Percentiles rank a stretch among this genome's conserved stretches.
phyloP scores from a whole-genome alignment of 2,797 vertebrate species.

The Potorous gilbertii region DNA sequence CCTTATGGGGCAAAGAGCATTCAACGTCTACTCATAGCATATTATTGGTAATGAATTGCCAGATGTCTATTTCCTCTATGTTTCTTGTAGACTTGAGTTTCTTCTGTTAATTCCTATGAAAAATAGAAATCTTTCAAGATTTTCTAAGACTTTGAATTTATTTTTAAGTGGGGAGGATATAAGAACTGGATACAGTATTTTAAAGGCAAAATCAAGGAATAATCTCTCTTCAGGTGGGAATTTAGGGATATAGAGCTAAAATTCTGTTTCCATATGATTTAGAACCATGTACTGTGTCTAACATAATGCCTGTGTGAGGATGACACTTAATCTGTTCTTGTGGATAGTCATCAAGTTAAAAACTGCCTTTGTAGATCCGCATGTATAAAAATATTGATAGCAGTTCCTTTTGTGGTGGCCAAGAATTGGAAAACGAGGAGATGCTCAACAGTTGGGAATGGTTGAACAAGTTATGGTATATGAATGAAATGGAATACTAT shows the following conservation, averaged over 20 bases:
- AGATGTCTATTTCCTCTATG: neutral
- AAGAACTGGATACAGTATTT: neutral
- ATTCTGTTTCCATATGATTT: slow-evolving; percentile 60
- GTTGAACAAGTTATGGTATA: no score
- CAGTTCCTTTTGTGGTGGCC: no score
- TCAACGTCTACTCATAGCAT: neutral
- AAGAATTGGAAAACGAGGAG: no score
- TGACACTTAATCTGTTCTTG: slow-evolving; percentile 77
- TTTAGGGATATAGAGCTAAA: slow-evolving; percentile 38
- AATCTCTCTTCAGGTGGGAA: slow-evolving; percentile 53
- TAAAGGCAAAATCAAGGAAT: slow-evolving; percentile 42
- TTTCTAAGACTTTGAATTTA: slow-evolving; percentile 48
- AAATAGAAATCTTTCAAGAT: slow-evolving; percentile 46
- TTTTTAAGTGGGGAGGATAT: neutral
- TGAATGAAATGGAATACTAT: no score
- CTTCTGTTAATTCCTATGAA: slow-evolving; percentile 29
- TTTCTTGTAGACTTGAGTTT: slow-evolving; percentile 2
- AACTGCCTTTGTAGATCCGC: neutral
- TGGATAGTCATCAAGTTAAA: slow-evolving; percentile 68
- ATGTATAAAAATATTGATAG: no score
- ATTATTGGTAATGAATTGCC: neutral
- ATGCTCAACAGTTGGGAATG: no score
- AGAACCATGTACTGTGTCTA: slow-evolving; percentile 78
- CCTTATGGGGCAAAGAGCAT: neutral
- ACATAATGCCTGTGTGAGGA: slow-evolving; percentile 78